Percentiles rank a stretch among this genome's conserved stretches.
Conservation (phyloP, 1,140 invertebrate species). For the Ceratoteleas bidentatus region DNA sequence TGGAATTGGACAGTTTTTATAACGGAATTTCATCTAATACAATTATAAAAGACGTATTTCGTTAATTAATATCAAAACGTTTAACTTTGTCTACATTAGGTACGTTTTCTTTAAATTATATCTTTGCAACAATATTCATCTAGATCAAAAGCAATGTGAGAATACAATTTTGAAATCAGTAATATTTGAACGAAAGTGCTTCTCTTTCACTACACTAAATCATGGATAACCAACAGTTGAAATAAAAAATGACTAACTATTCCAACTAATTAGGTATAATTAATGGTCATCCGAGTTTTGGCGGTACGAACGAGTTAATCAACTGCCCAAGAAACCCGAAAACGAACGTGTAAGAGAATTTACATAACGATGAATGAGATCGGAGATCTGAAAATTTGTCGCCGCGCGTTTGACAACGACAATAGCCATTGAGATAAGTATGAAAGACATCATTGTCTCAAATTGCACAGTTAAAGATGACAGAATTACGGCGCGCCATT, state of each 20-base stretch:
- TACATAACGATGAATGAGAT: slow-evolving; percentile 15
- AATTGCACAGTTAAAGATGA: slow-evolving; percentile 59
- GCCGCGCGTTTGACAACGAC: slow-evolving; percentile 11
- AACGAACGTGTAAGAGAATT: slow-evolving; percentile 3
- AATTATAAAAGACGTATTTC: no score
- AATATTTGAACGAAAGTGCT: no score
- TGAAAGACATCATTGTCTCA: slow-evolving; percentile 55
- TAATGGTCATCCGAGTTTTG: slow-evolving; percentile 20
- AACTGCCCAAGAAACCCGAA: slow-evolving; percentile 15
- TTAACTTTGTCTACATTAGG: neutral
- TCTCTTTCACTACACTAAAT: no score
- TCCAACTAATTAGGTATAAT: slow-evolving; percentile 5
- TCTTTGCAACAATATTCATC: neutral
- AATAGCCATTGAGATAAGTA: slow-evolving; percentile 29
- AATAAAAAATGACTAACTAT: no score
- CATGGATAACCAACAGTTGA: no score
- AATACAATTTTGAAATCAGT: no score
- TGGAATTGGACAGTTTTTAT: neutral
- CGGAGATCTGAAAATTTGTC: slow-evolving; percentile 19
- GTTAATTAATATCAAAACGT: no score
- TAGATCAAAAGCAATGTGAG: neutral
- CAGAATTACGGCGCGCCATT: slow-evolving; percentile 47
- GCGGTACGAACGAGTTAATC: neutral
- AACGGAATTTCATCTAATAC: neutral
- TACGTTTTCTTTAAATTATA: neutral